Evolutionary conservation across 1,140 invertebrate species (phyloP).

Genomic region (Brachionus koreanus): DNA sequence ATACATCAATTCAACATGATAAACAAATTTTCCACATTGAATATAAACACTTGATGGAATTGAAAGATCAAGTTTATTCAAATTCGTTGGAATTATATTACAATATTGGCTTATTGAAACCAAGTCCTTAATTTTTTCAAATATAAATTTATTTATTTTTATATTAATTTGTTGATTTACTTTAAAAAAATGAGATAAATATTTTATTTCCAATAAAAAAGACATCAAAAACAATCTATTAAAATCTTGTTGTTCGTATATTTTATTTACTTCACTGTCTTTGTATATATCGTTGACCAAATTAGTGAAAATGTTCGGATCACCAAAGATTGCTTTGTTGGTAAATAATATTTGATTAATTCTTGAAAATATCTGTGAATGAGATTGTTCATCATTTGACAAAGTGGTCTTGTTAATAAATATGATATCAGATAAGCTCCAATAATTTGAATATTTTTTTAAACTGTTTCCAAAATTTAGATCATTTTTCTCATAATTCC

Average conservation of each 20-base stretch:
- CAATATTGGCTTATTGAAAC: neutral
- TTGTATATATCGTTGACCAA: neutral
- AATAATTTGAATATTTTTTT: neutral
- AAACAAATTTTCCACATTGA: neutral
- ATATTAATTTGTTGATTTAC: neutral
- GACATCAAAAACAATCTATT: neutral
- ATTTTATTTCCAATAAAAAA: neutral
- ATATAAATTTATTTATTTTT: neutral
- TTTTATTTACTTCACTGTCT: neutral
- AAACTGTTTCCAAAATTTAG: neutral
- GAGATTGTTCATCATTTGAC: neutral
- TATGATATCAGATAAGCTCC: neutral
- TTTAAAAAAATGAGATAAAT: neutral
- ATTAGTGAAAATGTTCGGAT: neutral
- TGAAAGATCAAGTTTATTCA: neutral
- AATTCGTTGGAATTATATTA: neutral
- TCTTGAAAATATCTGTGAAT: neutral
- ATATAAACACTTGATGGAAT: neutral
- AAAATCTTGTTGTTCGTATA: neutral
- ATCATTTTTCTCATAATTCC: neutral
- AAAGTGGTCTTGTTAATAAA: neutral
- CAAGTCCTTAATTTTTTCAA: neutral
- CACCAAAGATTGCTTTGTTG: neutral
- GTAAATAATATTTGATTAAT: neutral
- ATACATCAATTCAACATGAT: neutral